A percentile compares a stretch with the other conserved stretches of the same genome.
These are phyloP conservation scores for Callinectes sapidus DNA, from an alignment of 2,888 invertebrate species.

Conservation along the genomic window DNA sequence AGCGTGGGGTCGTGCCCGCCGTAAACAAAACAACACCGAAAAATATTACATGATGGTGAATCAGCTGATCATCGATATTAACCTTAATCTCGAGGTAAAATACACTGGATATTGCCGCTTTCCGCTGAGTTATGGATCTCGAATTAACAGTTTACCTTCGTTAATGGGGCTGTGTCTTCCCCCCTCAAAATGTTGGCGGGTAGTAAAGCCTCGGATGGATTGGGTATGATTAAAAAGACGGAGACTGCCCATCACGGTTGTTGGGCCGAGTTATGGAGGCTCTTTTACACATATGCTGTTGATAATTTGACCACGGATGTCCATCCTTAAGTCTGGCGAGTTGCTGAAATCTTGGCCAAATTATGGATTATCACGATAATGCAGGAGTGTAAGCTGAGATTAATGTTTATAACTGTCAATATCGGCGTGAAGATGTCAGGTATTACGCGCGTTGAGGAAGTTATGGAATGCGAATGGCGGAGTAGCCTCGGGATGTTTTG, in stretches of 20 bases:
- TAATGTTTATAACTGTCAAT: constrained; percentile 66
- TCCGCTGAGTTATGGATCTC: constrained; percentile 60
- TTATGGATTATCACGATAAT: constrained; percentile 66
- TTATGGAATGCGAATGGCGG: constrained; percentile 52
- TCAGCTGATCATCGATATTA: constrained; percentile 67
- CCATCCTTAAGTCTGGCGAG: constrained; percentile 59
- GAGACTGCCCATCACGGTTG: constrained; percentile 59
- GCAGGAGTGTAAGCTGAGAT: constrained; percentile 51
- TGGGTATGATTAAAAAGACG: constrained; percentile 69
- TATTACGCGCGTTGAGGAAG: constrained; percentile 47
- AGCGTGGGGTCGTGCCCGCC: constrained; percentile 41
- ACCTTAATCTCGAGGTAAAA: constrained; percentile 66
- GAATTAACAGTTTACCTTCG: constrained; percentile 65
- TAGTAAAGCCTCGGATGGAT: constrained; percentile 63
- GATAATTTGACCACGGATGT: constrained; percentile 66
- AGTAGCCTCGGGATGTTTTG: background rate
- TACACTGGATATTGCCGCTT: constrained; percentile 60
- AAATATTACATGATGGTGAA: constrained; percentile 64
- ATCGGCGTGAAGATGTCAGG: constrained; percentile 63
- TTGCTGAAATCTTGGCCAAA: constrained; percentile 68
- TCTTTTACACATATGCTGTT: constrained; percentile 69
- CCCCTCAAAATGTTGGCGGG: constrained; percentile 63
- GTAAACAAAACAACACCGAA: constrained; percentile 58
- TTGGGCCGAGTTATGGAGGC: constrained; percentile 60
- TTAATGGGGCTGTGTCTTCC: constrained; percentile 57